Percentiles rank a stretch among this genome's conserved stretches.
phyloP scores from a whole-genome alignment of 92 coral and sea anemone species.

The Zoanthus solanderi region DNA sequence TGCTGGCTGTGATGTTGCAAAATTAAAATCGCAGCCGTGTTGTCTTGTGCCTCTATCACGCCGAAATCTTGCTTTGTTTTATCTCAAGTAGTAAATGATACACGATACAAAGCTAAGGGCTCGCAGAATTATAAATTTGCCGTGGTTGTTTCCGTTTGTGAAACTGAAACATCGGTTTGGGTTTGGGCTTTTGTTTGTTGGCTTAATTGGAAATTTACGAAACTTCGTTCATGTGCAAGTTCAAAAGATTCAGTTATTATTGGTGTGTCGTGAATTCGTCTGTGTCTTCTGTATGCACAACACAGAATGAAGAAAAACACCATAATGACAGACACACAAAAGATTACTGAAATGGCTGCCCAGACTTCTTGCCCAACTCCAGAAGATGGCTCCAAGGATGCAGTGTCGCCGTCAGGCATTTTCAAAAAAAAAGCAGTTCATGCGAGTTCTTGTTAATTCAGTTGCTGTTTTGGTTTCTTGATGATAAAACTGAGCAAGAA shows the following conservation, averaged over 20 bases:
- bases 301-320: conserved; percentile 85
- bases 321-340: conserved; percentile 78
- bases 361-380: conserved; percentile 79
- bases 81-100: background rate
- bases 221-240: conserved; percentile 14
- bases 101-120: background rate
- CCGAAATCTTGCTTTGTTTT: no score
- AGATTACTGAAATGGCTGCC: conserved; percentile 89
- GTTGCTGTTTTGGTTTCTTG: background rate
- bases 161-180: background rate
- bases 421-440: background rate
- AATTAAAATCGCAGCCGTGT: background rate
- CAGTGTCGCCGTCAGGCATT: conserved; percentile 67
- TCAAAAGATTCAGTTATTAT: conserved; percentile 37
- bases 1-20: background rate
- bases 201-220: conserved; percentile 12
- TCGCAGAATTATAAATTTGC: conserved; percentile 3
- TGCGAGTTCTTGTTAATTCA: background rate
- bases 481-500: background rate
- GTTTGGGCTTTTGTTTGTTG: conserved; percentile 1
- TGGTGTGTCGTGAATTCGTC: conserved; percentile 75
- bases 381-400: conserved; percentile 50
- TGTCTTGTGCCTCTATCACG: background rate
- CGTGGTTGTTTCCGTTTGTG: conserved; percentile 4
- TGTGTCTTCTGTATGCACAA: conserved; percentile 87